Conservation (phyloP, 1,140 invertebrate genomes). For the Anastrepha obliqua region DNA sequence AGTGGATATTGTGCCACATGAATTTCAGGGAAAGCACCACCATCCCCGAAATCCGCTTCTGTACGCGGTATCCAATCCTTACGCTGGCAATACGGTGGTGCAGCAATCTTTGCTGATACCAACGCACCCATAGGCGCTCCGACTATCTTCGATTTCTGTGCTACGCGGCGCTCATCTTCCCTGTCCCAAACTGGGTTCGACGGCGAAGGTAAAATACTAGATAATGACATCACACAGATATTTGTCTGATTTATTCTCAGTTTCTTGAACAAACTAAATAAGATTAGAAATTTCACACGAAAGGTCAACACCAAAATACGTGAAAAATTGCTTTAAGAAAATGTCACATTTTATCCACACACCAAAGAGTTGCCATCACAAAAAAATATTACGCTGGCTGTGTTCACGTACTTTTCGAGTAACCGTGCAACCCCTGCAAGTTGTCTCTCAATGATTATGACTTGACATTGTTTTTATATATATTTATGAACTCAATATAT, state of each 20-base stretch:
- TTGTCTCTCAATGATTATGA: too few relatives aligned
- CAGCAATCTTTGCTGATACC: slow-evolving; percentile 87
- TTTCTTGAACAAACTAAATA: background rate
- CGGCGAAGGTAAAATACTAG: slow-evolving; percentile 87
- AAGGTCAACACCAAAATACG: background rate
- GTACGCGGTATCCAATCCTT: slow-evolving; percentile 95
- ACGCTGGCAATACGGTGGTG: slow-evolving; percentile 97
- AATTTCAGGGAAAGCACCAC: slow-evolving; percentile 99
- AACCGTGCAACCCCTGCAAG: too few relatives aligned
- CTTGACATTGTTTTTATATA: too few relatives aligned
- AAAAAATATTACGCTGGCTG: too few relatives aligned
- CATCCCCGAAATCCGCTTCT: slow-evolving; percentile 92
- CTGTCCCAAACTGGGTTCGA: slow-evolving; percentile 90
- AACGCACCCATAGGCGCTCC: slow-evolving; percentile 80
- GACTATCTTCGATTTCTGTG: slow-evolving; percentile 64
- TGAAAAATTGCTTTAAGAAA: background rate
- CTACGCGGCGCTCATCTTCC: slow-evolving; percentile 87
- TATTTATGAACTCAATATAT: too few relatives aligned
- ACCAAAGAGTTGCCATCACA: background rate
- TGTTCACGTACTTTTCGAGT: too few relatives aligned
- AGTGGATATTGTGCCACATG: slow-evolving; percentile 97
- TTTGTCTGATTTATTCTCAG: background rate
- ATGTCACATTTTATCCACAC: background rate
- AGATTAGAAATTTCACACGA: background rate
- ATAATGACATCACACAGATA: slow-evolving; percentile 63